Percentiles rank a stretch among this genome's conserved stretches.
Conservation (phyloP, 2,113 vertebrate genomes). For the Campylomormyrus tamandua region DNA sequence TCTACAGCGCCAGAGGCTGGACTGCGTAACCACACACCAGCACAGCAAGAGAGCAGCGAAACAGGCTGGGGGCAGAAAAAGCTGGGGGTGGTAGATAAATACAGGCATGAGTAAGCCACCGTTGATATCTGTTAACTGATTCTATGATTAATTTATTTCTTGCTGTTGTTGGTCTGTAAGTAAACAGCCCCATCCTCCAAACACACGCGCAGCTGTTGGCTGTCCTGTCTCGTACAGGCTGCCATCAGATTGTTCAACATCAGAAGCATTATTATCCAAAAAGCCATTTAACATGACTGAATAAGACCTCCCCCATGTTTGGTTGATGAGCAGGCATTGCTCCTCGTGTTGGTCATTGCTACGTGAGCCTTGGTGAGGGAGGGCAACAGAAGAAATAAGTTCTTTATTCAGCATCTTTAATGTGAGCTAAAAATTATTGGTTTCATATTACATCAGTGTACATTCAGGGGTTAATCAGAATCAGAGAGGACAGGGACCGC, state of each 20-base stretch:
- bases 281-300: not conserved
- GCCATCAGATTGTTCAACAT: not conserved
- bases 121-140: not conserved
- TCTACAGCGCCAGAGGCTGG: not conserved
- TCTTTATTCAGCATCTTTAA: too few species aligned
- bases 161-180: not conserved
- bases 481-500: too few species aligned
- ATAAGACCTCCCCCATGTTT: not conserved
- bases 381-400: not conserved
- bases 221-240: not conserved
- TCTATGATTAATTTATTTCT: not conserved
- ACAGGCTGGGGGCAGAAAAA: not conserved
- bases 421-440: too few species aligned
- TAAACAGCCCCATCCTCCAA: not conserved
- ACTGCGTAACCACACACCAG: not conserved
- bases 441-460: too few species aligned
- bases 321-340: not conserved
- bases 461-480: too few species aligned
- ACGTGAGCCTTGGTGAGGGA: not conserved
- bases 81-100: not conserved
- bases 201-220: not conserved
- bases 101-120: not conserved
- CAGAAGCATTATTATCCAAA: not conserved
- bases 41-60: not conserved
- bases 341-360: not conserved